Percentiles rank a stretch among this genome's conserved stretches.
Evolutionary conservation across 2,888 invertebrate genomes (phyloP).

Genomic region (Conops quadrifasciatus): DNA sequence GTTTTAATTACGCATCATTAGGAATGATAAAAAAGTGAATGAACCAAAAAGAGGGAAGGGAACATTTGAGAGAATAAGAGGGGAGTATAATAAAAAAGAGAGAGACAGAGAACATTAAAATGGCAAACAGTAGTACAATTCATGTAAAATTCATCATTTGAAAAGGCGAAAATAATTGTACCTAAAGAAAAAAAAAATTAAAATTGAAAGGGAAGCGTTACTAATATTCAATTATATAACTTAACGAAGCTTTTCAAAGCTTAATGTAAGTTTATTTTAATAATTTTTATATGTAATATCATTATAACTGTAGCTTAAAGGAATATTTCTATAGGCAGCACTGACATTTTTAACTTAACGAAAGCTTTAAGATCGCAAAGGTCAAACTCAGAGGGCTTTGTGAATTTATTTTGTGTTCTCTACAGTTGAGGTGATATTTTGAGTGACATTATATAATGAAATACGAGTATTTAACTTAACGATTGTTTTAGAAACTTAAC

Average conservation of each 20-base stretch:
- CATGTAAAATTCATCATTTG: conserved; percentile 20
- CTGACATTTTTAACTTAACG: neutral
- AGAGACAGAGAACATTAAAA: neutral
- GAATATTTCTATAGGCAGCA: conserved; percentile 1
- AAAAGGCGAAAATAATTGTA: conserved; percentile 17
- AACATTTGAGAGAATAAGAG: neutral
- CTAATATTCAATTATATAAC: neutral
- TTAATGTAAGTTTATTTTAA: too few relatives aligned
- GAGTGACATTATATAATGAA: too few relatives aligned
- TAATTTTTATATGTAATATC: neutral
- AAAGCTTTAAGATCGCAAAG: neutral
- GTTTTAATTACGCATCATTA: conserved; percentile 43
- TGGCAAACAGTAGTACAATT: neutral
- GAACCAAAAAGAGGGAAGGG: neutral
- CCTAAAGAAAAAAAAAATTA: conserved; percentile 2
- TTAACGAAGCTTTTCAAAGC: neutral
- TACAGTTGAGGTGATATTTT: too few relatives aligned
- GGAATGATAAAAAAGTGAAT: neutral
- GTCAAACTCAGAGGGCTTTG: neutral
- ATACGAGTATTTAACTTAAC: too few relatives aligned
- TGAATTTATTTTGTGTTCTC: too few relatives aligned
- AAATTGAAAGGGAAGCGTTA: neutral
- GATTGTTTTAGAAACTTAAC: too few relatives aligned
- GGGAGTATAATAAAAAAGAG: neutral
- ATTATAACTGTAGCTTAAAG: conserved; percentile 29